Evolutionary conservation across 2,797 vertebrate genomes (phyloP).

Genomic region (Sebastes vulpes): DNA sequence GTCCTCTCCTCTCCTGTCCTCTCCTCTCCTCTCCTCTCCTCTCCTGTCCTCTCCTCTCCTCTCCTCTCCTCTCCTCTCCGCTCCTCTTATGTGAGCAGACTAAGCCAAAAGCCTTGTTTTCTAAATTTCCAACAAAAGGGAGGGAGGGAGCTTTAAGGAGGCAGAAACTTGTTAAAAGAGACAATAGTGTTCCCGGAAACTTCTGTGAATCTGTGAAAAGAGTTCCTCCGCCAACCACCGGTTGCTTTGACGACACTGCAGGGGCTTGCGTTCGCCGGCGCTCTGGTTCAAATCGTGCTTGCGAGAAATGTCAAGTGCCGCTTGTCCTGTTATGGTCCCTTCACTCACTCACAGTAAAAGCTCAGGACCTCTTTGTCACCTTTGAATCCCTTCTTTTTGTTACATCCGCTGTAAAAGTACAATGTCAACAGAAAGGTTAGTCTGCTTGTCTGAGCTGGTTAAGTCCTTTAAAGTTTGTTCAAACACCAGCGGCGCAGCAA

Average conservation of each 20-base stretch:
- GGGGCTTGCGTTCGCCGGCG: not conserved
- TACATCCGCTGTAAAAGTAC: conserved; percentile 28
- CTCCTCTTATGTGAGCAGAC: not conserved
- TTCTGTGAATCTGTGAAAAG: conserved; percentile 12
- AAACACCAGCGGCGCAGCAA: not conserved
- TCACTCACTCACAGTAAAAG: conserved; percentile 36
- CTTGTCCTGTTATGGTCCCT: conserved; percentile 19
- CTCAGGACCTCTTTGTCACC: conserved; percentile 35
- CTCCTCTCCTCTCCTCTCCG: not conserved
- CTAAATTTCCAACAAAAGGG: not conserved
- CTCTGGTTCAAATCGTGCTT: conserved; percentile 34
- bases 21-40: not conserved
- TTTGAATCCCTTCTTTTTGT: conserved; percentile 25
- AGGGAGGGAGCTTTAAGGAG: not conserved
- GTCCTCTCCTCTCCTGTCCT: not conserved
- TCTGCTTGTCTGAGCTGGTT: not conserved
- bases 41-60: not conserved
- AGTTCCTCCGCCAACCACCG: conserved; percentile 30
- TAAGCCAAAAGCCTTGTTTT: conserved; percentile 25
- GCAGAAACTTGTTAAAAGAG: conserved; percentile 22
- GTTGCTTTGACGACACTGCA: conserved; percentile 43
- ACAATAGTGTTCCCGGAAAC: conserved; percentile 36
- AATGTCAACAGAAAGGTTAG: not conserved
- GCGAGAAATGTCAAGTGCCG: conserved; percentile 48
- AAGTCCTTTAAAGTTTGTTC: not conserved